Evolutionary conservation across 1,140 invertebrate genomes (phyloP).

Genomic region (Solenopsis invicta): DNA sequence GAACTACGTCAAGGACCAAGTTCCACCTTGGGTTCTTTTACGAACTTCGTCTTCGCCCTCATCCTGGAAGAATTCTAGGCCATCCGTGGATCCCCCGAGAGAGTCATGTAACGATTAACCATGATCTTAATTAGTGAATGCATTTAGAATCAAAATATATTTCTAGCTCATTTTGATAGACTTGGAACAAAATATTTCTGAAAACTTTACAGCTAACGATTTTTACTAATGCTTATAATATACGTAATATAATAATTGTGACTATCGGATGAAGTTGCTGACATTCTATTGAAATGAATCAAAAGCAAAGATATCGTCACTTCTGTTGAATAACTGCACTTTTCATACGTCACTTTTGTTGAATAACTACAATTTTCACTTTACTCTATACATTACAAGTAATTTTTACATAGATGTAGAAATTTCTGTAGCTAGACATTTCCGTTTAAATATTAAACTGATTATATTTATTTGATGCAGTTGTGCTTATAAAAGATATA

Average conservation of each 20-base stretch:
- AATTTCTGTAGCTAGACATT: not conserved
- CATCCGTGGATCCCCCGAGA: slow-evolving; percentile 12
- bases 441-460: not conserved
- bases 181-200: not conserved
- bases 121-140: slow-evolving; percentile 66
- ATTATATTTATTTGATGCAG: not conserved
- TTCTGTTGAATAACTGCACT: not conserved
- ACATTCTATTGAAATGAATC: not conserved
- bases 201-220: not conserved
- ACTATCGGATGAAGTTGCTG: not conserved
- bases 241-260: not conserved
- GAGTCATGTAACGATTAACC: slow-evolving; percentile 68
- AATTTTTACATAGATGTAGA: not conserved
- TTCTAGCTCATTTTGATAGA: not conserved
- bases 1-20: slow-evolving; percentile 76
- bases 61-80: slow-evolving; percentile 41
- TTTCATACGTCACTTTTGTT: not conserved
- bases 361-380: not conserved
- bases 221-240: not conserved
- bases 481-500: not conserved
- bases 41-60: slow-evolving; percentile 36
- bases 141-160: slow-evolving; percentile 67
- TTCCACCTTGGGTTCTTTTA: slow-evolving; percentile 62
- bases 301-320: not conserved
- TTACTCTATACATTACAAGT: slow-evolving; percentile 12